phyloP scores from a whole-genome alignment of 2,888 invertebrate species.

The Cryptus armator region DNA sequence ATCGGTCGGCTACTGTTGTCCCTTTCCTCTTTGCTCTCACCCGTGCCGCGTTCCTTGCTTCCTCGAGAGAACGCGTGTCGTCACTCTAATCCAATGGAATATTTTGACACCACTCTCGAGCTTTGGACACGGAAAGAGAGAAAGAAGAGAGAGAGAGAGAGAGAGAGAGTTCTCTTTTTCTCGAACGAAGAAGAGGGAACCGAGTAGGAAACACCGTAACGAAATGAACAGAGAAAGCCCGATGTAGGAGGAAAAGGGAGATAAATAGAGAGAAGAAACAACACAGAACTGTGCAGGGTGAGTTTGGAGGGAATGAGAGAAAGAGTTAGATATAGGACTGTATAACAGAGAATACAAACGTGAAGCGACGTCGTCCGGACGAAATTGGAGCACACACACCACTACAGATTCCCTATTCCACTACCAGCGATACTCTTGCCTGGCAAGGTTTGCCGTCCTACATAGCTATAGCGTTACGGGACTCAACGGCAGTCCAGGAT shows the following conservation, averaged over 20 bases:
- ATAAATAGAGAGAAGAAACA: slow-evolving; percentile 12
- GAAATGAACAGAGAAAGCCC: background rate
- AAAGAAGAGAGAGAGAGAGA: slow-evolving; percentile 70
- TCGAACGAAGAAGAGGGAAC: background rate
- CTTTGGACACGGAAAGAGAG: slow-evolving; percentile 48
- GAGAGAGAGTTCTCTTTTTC: slow-evolving; percentile 8
- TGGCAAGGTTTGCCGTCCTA: background rate
- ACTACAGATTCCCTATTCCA: slow-evolving; percentile 32
- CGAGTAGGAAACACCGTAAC: slow-evolving; percentile 7
- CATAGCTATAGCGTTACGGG: background rate
- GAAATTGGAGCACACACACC: slow-evolving; percentile 62
- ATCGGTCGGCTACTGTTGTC: slow-evolving; percentile 1
- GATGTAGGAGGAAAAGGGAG: background rate
- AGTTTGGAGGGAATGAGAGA: background rate
- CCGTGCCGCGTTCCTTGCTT: background rate
- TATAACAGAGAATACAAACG: slow-evolving; percentile 21
- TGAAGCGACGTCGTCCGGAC: slow-evolving; percentile 33
- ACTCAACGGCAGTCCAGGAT: background rate
- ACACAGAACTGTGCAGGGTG: background rate
- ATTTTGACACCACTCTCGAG: slow-evolving; percentile 50
- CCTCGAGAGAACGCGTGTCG: background rate
- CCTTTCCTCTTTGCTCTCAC: background rate
- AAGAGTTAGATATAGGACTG: slow-evolving; percentile 6
- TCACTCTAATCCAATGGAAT: slow-evolving; percentile 4
- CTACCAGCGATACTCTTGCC: slow-evolving; percentile 17